phyloP scores from a whole-genome alignment of 2,888 invertebrate species.

The Cosmia pyralina region DNA sequence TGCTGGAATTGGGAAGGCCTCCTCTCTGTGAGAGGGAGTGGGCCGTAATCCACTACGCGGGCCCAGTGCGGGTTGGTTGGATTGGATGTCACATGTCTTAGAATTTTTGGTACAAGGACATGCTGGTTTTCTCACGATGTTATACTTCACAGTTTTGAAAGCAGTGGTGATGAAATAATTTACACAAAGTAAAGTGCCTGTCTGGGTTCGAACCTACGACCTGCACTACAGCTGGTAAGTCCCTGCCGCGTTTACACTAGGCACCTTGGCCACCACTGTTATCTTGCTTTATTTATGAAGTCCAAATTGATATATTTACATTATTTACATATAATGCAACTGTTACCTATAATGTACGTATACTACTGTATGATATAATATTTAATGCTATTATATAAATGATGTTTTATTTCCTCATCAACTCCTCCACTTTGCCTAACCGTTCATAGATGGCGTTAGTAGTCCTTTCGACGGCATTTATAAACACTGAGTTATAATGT shows the following conservation, averaged over 20 bases:
- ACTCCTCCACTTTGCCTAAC: too few species aligned
- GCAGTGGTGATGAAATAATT: not conserved
- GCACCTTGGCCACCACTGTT: not conserved
- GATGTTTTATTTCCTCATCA: not conserved
- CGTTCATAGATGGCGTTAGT: constrained; percentile 38
- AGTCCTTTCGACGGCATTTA: not conserved
- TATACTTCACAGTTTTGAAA: not conserved
- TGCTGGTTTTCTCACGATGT: not conserved
- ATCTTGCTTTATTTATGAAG: not conserved
- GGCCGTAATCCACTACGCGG: not conserved
- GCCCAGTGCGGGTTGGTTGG: not conserved
- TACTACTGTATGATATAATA: too few species aligned
- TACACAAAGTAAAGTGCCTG: not conserved
- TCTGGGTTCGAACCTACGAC: not conserved
- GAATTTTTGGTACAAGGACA: not conserved
- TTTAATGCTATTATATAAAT: not conserved
- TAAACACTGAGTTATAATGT: too few species aligned
- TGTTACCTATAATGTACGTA: too few species aligned
- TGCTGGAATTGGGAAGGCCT: too few species aligned
- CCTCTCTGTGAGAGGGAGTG: too few species aligned
- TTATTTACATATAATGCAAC: too few species aligned
- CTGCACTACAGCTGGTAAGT: not conserved
- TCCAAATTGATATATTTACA: too few species aligned
- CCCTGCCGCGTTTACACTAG: too few species aligned
- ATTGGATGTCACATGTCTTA: not conserved